These are phyloP conservation scores for Psammodynastes pulverulentus DNA, from an alignment of 2,113 vertebrate genomes.

Conservation along the genomic window DNA sequence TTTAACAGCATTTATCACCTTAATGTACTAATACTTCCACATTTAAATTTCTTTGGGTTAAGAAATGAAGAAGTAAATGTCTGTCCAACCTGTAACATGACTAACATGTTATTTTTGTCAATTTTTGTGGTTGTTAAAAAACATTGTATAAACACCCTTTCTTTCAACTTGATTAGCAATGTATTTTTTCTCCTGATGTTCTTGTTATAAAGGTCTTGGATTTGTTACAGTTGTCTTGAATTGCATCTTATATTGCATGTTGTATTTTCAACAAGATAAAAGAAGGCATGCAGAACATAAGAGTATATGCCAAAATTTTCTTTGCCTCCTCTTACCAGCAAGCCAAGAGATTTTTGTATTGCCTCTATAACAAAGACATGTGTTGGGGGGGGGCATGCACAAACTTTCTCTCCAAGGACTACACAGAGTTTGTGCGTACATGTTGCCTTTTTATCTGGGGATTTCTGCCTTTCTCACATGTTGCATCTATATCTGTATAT, in stretches of 20 bases:
- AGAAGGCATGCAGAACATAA: background rate
- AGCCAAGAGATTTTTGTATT: background rate
- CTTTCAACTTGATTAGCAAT: background rate
- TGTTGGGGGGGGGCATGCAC: background rate
- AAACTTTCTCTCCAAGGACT: background rate
- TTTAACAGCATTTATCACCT: background rate
- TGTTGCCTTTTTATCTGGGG: background rate
- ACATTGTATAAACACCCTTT: background rate
- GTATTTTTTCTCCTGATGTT: background rate
- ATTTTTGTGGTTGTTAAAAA: background rate
- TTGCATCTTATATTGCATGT: background rate
- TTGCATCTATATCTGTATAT: background rate
- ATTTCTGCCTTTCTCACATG: background rate
- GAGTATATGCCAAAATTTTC: background rate
- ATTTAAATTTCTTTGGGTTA: background rate
- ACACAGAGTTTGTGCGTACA: background rate
- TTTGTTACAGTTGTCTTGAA: background rate
- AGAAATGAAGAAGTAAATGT: background rate
- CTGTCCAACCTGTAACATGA: background rate
- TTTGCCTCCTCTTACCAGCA: background rate
- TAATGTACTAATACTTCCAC: background rate
- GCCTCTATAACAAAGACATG: background rate
- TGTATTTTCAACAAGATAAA: background rate
- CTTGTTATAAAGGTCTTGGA: background rate
- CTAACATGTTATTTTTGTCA: background rate